A percentile compares a stretch with the other conserved stretches of the same genome.
phyloP scores from a whole-genome alignment of 2,113 vertebrate species.

The Nettapus auritus region DNA sequence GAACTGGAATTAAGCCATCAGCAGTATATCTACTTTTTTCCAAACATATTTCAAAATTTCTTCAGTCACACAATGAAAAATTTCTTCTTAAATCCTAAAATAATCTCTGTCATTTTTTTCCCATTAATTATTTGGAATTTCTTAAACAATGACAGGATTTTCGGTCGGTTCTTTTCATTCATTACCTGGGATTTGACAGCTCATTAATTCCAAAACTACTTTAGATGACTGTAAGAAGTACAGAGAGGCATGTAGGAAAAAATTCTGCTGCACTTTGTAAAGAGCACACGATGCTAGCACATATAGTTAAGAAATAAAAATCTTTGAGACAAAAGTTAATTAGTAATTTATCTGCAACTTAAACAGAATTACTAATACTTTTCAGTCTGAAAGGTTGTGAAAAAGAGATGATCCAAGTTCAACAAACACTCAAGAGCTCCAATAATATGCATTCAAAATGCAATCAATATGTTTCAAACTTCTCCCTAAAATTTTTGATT shows the following conservation, averaged over 20 bases:
- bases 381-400: conserved; percentile 23
- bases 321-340: conserved; percentile 48
- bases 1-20: background rate
- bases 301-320: background rate
- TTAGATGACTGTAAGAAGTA: conserved; percentile 31
- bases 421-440: conserved; percentile 37
- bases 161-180: conserved; percentile 60
- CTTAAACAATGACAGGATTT: conserved; percentile 58
- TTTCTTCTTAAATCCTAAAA: conserved; percentile 11
- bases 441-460: conserved; percentile 55
- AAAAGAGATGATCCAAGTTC: conserved; percentile 50
- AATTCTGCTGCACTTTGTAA: background rate
- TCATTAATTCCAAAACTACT: conserved; percentile 65
- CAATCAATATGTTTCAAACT: conserved; percentile 52
- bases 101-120: conserved; percentile 17
- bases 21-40: background rate
- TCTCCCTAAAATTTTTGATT: conserved; percentile 47
- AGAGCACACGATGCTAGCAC: conserved; percentile 12
- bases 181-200: conserved; percentile 55
- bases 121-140: conserved; percentile 56
- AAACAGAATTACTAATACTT: conserved; percentile 50
- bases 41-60: background rate
- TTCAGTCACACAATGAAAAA: background rate
- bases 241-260: conserved; percentile 1
- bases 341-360: conserved; percentile 46